Percentiles rank a stretch among this genome's conserved stretches.
Evolutionary conservation across 2,888 invertebrate genomes (phyloP).

Genomic region (Agonum fuliginosum): DNA sequence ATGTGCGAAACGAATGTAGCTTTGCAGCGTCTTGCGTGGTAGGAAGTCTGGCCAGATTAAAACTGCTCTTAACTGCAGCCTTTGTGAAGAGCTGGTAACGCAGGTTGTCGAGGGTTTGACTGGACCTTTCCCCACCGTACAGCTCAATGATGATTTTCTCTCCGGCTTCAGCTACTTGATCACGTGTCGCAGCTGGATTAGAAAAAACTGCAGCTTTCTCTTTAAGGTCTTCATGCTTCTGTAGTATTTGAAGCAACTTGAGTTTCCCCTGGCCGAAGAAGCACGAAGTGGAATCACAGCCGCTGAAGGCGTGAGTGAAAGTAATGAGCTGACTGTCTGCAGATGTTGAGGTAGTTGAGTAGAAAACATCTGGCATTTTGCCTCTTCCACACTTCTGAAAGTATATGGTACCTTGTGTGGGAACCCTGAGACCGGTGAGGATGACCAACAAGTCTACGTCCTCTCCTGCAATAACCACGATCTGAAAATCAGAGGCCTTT

Average conservation of each 20-base stretch:
- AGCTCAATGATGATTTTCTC: constrained; percentile 61
- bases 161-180: constrained; percentile 63
- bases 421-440: constrained; percentile 53
- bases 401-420: too few species aligned
- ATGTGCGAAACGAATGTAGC: constrained; percentile 63
- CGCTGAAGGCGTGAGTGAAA: constrained; percentile 65
- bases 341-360: constrained; percentile 61
- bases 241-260: constrained; percentile 62
- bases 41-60: constrained; percentile 59
- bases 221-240: constrained; percentile 62
- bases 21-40: constrained; percentile 62
- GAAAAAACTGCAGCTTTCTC: constrained; percentile 61
- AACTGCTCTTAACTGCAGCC: constrained; percentile 61
- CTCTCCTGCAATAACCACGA: constrained; percentile 56
- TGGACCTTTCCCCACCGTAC: constrained; percentile 55
- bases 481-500: constrained; percentile 5
- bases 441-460: constrained; percentile 60
- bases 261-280: constrained; percentile 64
- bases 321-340: constrained; percentile 64
- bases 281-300: constrained; percentile 65
- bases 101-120: constrained; percentile 60
- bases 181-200: constrained; percentile 62
- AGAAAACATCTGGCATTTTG: constrained; percentile 59
- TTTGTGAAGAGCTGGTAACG: constrained; percentile 59
- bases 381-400: constrained; percentile 53